A percentile compares a stretch with the other conserved stretches of the same genome.
Evolutionary conservation across 2,113 vertebrate species (phyloP).

Genomic region (Petaurus breviceps): DNA sequence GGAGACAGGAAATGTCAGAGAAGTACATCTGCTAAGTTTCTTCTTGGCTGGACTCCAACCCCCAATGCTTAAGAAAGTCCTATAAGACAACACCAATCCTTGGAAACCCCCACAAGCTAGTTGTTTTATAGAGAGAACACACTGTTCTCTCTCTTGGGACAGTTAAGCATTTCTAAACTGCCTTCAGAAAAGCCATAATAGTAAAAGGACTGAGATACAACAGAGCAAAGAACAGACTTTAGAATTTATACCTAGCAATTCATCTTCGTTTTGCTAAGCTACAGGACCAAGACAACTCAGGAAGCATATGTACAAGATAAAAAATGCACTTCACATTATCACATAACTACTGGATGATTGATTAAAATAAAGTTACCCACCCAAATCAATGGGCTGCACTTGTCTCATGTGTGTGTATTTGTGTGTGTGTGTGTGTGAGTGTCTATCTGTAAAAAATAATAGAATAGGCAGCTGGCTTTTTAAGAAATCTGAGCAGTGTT

Average conservation of each 20-base stretch:
- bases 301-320: slow-evolving; percentile 23
- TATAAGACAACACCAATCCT: not conserved
- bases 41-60: no score
- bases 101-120: not conserved
- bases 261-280: slow-evolving; percentile 38
- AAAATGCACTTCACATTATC: slow-evolving; percentile 9
- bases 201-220: slow-evolving; percentile 33
- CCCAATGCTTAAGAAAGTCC: not conserved
- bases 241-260: slow-evolving; percentile 43
- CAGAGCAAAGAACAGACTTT: slow-evolving; percentile 8
- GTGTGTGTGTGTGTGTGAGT: not conserved
- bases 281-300: slow-evolving; percentile 11
- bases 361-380: slow-evolving; percentile 21
- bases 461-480: not conserved
- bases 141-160: slow-evolving; percentile 19
- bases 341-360: not conserved
- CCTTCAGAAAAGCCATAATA: slow-evolving; percentile 16
- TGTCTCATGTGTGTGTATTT: not conserved
- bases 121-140: not conserved
- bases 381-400: not conserved
- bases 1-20: not conserved
- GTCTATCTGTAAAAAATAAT: not conserved
- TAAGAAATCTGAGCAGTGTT: not conserved
- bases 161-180: slow-evolving; percentile 26
- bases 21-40: not conserved